These are phyloP conservation scores for Cyprinodon brontotheroides DNA, from an alignment of 2,113 vertebrate species.

Conservation along the genomic window DNA sequence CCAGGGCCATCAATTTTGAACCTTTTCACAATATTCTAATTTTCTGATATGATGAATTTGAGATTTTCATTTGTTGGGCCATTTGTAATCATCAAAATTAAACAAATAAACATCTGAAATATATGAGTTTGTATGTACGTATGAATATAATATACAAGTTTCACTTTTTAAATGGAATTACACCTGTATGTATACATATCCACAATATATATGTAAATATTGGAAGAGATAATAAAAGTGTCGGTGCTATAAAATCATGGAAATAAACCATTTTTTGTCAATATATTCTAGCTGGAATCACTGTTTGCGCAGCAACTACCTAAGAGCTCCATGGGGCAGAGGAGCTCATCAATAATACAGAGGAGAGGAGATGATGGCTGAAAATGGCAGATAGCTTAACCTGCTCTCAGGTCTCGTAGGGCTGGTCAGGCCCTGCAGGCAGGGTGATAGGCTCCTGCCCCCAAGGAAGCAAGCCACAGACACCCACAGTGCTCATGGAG, in stretches of 20 bases:
- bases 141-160: no score
- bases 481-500: constrained; percentile 52
- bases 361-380: constrained; percentile 43
- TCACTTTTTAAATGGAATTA: no score
- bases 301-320: constrained; percentile 33
- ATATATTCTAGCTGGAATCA: constrained; percentile 19
- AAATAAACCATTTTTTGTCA: not conserved
- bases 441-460: constrained; percentile 62
- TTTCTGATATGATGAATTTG: no score
- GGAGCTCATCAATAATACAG: constrained; percentile 70
- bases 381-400: constrained; percentile 44
- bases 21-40: no score
- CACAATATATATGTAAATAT: not conserved
- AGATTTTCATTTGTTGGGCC: no score
- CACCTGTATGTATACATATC: not conserved
- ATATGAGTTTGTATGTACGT: no score
- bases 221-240: constrained; percentile 15
- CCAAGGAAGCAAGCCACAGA: constrained; percentile 55
- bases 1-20: no score
- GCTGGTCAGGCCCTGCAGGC: constrained; percentile 52
- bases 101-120: no score
- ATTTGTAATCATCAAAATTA: no score
- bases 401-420: constrained; percentile 51
- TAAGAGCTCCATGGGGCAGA: constrained; percentile 35
- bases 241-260: constrained; percentile 12